Conservation (phyloP, 2,113 vertebrate species). For the Noturus placidus region DNA sequence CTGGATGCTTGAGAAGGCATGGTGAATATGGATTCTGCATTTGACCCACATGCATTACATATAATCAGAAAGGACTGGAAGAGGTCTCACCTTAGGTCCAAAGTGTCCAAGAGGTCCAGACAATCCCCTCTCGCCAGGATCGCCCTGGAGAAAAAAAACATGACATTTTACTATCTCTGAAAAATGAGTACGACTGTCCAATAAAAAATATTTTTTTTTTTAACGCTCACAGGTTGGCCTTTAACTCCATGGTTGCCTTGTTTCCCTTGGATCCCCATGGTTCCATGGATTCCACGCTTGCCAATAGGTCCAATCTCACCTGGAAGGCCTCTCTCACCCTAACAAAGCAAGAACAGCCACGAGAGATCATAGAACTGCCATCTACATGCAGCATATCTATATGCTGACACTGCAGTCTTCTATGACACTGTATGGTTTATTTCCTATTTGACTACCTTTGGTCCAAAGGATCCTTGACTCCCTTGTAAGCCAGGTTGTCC, state of each 20-base stretch:
- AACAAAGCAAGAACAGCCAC: slow-evolving; percentile 36
- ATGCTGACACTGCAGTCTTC: background rate
- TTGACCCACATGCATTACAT: background rate
- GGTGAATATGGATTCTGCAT: background rate
- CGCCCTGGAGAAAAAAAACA: slow-evolving; percentile 74
- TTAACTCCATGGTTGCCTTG: slow-evolving; percentile 81
- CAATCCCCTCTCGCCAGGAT: slow-evolving; percentile 83
- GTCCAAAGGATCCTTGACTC: slow-evolving; percentile 86
- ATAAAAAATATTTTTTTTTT: background rate
- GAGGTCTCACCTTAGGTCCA: slow-evolving; percentile 86
- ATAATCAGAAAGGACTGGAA: background rate
- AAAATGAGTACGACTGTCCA: background rate
- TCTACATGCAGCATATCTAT: background rate
- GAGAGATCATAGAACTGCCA: background rate
- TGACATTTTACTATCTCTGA: background rate
- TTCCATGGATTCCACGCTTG: slow-evolving; percentile 80
- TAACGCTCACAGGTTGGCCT: slow-evolving; percentile 84
- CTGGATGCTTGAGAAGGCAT: background rate
- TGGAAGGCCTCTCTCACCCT: slow-evolving; percentile 87
- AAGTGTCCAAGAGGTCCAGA: slow-evolving; percentile 86
- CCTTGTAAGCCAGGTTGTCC: slow-evolving; percentile 86
- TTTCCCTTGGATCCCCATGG: slow-evolving; percentile 80
- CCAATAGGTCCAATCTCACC: slow-evolving; percentile 84
- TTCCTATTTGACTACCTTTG: slow-evolving; percentile 76
- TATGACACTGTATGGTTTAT: background rate